phyloP scores from a whole-genome alignment of 2,797 vertebrate genomes.

The Xenopus petersii region DNA sequence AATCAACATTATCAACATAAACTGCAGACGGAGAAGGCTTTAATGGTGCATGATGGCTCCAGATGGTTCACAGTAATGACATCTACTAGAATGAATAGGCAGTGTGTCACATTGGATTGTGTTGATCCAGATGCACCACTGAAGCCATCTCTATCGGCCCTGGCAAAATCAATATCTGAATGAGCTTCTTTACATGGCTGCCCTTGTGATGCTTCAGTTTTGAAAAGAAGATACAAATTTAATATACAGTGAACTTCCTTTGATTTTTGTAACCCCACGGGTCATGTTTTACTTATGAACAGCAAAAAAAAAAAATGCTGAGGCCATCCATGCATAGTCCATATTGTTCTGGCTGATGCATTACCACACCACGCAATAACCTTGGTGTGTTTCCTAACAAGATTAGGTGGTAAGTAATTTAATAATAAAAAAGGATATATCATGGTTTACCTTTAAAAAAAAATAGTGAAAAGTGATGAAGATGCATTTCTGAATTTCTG shows the following conservation, averaged over 20 bases:
- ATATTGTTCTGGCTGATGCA: background rate
- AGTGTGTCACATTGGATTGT: no score
- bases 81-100: no score
- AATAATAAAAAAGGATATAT: constrained; percentile 11
- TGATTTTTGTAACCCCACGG: constrained; percentile 5
- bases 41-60: no score
- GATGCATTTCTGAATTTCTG: constrained; percentile 5
- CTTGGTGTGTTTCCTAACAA: constrained; percentile 20
- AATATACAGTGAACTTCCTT: constrained; percentile 4
- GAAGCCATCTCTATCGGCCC: no score
- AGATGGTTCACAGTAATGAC: no score
- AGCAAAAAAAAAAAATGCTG: constrained; percentile 7
- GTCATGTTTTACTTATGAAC: constrained; percentile 15
- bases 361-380: constrained; percentile 5
- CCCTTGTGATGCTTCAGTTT: constrained; percentile 16
- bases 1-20: no score
- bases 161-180: constrained; percentile 4
- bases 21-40: no score
- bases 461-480: constrained; percentile 13
- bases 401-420: constrained; percentile 35
- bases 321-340: background rate
- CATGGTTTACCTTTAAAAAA: background rate
- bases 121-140: no score
- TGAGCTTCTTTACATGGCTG: background rate
- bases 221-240: constrained; percentile 14